Conservation (phyloP, 2,888 invertebrate genomes). For the Sepiola atlantica region DNA sequence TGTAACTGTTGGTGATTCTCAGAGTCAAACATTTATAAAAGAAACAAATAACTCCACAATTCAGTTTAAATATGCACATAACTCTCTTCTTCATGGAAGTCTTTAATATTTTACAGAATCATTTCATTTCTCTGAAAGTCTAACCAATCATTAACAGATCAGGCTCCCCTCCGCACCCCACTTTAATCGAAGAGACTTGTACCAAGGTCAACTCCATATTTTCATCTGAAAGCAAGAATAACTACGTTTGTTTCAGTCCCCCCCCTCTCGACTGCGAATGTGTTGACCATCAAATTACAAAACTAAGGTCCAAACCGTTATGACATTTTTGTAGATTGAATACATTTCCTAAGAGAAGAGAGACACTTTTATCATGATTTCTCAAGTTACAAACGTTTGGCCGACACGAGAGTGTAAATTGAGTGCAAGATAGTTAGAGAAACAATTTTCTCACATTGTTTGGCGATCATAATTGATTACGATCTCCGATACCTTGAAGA, state of each 20-base stretch:
- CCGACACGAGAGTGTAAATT: not conserved
- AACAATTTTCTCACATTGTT: not conserved
- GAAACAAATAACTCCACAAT: no score
- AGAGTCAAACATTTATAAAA: no score
- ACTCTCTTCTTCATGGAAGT: no score
- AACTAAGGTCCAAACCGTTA: not conserved
- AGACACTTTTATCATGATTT: not conserved
- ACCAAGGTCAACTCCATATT: not conserved
- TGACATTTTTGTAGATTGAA: not conserved
- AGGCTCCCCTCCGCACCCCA: not conserved
- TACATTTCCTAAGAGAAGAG: not conserved
- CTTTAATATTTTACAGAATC: not conserved
- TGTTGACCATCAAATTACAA: not conserved
- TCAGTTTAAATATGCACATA: no score
- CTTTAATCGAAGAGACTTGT: not conserved
- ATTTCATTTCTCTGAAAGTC: not conserved
- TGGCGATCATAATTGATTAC: not conserved
- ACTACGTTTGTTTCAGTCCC: not conserved
- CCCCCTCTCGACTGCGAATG: not conserved
- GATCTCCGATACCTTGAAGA: not conserved
- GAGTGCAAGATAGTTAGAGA: not conserved
- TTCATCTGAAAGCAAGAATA: not conserved
- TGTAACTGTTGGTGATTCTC: no score
- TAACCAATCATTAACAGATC: not conserved
- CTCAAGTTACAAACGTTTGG: not conserved